These are phyloP conservation scores for Oryzias javanicus DNA, from an alignment of 2,113 vertebrate species.

Conservation along the genomic window DNA sequence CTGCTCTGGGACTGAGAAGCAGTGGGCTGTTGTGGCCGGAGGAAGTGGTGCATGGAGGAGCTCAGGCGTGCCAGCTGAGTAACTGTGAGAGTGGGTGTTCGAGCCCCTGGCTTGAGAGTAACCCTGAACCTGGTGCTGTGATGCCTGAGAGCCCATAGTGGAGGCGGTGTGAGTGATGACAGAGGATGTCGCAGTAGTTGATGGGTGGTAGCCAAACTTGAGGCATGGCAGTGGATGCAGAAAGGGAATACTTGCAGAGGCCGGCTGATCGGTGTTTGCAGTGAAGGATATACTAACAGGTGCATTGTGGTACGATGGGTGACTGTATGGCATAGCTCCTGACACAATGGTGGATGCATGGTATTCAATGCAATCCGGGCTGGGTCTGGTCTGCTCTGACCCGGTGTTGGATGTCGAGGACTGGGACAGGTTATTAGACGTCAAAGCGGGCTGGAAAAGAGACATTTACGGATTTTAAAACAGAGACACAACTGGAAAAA, in stretches of 20 bases:
- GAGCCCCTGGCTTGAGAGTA: slow-evolving; percentile 55
- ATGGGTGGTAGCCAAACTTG: slow-evolving; percentile 64
- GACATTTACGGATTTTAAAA: slow-evolving; percentile 7
- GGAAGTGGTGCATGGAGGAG: slow-evolving; percentile 48
- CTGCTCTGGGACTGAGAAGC: slow-evolving; percentile 72
- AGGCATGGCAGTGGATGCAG: slow-evolving; percentile 62
- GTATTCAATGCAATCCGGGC: slow-evolving; percentile 61
- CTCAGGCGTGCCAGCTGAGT: slow-evolving; percentile 39
- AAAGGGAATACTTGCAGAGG: slow-evolving; percentile 54
- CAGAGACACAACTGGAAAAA: background rate
- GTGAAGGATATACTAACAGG: slow-evolving; percentile 38
- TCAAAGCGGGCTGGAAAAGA: slow-evolving; percentile 58
- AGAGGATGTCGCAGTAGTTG: slow-evolving; percentile 55
- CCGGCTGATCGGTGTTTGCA: slow-evolving; percentile 37
- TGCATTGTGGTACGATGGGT: slow-evolving; percentile 51
- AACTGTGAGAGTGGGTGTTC: slow-evolving; percentile 55
- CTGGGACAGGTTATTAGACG: slow-evolving; percentile 54
- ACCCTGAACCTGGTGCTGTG: slow-evolving; percentile 43
- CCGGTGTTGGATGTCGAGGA: slow-evolving; percentile 48
- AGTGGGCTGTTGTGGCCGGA: slow-evolving; percentile 40
- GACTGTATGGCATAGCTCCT: slow-evolving; percentile 18
- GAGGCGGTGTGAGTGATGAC: slow-evolving; percentile 78
- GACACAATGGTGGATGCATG: slow-evolving; percentile 46
- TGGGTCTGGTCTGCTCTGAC: slow-evolving; percentile 44
- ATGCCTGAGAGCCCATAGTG: slow-evolving; percentile 39